Evolutionary conservation across 1,140 invertebrate species (phyloP), one percentile per base, ranked within the genome.

Genomic region (Phymorhynchus buccinoides): DNA sequence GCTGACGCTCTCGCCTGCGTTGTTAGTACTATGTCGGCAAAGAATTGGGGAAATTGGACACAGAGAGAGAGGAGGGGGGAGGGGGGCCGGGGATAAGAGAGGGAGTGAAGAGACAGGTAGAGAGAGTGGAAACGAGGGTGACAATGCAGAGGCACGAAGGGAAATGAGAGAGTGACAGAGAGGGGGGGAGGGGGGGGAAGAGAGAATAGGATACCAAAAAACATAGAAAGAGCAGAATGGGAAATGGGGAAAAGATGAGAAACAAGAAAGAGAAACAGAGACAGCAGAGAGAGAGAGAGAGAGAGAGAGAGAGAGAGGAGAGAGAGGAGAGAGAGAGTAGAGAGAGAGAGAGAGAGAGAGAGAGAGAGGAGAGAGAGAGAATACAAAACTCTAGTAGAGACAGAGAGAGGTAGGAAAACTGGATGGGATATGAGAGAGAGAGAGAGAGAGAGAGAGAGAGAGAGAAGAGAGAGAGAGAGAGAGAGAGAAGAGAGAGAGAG

Each of bases 391-490:
- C n/a, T n/a, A n/a, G n/a, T n/a, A n/a, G 35, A 37, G 37, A 73
- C 2, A 52, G 48, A 52, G 0, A 52, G 48, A 52, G 44, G 12
- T 0, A 2, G 48, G 22, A 0, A 52, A n/a, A 75, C 7, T 42
- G 16, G 42, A 44, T 42, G 32, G 62, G 73, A n/a, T 39, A 12
- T 37, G 30, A 83, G 68, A 84, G 66, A 39, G 42, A 32, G 75
- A 71, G 39, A 9, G 75, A 48, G 75, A 73, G 42, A 30, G 79
- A 22, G 68, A 80, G 75, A 77, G 80, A 71, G 48, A 84, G 22
- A 84, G 75, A 39, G 7, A 71, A 48, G 77, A 84, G 75, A 79
- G 79, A 32, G 52, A 71, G 18, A 42, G 66, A 2, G 68, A 62
- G 35, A 56, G 6, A 66, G 0, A 52, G 2, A 52, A 9, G 48